These are phyloP conservation scores for Holocentrus rufus DNA, from an alignment of 2,797 vertebrate species.

Conservation along the genomic window DNA sequence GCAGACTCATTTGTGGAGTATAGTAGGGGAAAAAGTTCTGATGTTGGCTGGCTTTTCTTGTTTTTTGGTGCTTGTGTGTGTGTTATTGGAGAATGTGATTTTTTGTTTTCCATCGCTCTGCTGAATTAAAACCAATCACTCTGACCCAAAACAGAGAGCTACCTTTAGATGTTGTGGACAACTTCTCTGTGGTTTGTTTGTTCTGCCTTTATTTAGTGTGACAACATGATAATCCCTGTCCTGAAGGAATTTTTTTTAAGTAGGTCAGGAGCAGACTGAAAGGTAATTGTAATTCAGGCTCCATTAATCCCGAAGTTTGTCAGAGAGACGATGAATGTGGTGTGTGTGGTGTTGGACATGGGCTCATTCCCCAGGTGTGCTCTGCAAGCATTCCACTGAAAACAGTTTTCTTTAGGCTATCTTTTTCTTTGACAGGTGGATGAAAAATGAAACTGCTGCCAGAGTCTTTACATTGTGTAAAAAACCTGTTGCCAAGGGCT, in stretches of 20 bases:
- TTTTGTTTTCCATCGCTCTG: not conserved
- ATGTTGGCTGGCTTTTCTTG: not conserved
- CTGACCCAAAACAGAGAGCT: conserved; percentile 20
- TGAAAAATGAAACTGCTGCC: conserved; percentile 37
- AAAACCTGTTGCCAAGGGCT: conserved; percentile 29
- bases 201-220: conserved; percentile 37
- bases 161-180: conserved; percentile 20
- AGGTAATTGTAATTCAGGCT: conserved; percentile 11
- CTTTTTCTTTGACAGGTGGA: conserved; percentile 50
- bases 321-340: conserved; percentile 12
- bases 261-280: conserved; percentile 34
- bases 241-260: conserved; percentile 11
- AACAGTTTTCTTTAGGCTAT: conserved; percentile 48
- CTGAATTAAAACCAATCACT: not conserved
- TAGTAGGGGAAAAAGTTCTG: not conserved
- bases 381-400: conserved; percentile 25
- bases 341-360: conserved; percentile 17
- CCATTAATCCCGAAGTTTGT: not conserved
- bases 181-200: conserved; percentile 17
- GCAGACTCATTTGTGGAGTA: too few relatives aligned
- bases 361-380: conserved; percentile 6
- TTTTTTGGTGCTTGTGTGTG: not conserved
- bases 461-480: conserved; percentile 20
- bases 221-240: conserved; percentile 33
- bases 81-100: not conserved